phyloP scores from a whole-genome alignment of 1,140 invertebrate species.

The Zaprionus capensis region DNA sequence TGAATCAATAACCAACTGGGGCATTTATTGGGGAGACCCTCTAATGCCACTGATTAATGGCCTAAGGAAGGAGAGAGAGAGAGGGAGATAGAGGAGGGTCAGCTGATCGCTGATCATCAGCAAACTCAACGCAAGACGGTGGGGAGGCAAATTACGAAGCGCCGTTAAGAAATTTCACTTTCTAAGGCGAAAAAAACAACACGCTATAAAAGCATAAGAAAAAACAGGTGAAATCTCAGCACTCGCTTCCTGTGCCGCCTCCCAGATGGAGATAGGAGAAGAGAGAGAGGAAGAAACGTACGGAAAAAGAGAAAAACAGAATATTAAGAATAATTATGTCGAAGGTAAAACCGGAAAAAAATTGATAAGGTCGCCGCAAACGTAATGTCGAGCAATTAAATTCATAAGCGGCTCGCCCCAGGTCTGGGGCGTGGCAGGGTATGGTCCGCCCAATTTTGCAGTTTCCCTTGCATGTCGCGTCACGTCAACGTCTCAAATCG shows the following conservation, averaged over 20 bases:
- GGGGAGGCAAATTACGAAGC: slow-evolving; percentile 51
- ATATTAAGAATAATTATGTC: slow-evolving; percentile 67
- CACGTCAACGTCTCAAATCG: slow-evolving; percentile 44
- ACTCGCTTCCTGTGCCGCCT: slow-evolving; percentile 27
- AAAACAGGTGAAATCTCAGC: slow-evolving; percentile 58
- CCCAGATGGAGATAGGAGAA: slow-evolving; percentile 9
- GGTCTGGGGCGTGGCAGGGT: slow-evolving; percentile 37
- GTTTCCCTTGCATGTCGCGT: slow-evolving; percentile 50
- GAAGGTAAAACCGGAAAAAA: slow-evolving; percentile 32
- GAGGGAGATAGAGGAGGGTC: neutral
- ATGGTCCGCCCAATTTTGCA: slow-evolving; percentile 47
- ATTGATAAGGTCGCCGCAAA: slow-evolving; percentile 49
- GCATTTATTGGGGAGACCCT: slow-evolving; percentile 27
- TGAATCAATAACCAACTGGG: slow-evolving; percentile 43
- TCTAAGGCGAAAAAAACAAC: slow-evolving; percentile 48
- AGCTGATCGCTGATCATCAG: slow-evolving; percentile 10
- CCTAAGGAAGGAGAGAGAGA: neutral
- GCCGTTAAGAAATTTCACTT: slow-evolving; percentile 62
- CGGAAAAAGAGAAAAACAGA: slow-evolving; percentile 17
- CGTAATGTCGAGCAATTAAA: slow-evolving; percentile 63
- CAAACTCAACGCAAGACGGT: slow-evolving; percentile 4
- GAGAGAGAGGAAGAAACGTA: slow-evolving; percentile 14
- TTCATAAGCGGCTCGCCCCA: slow-evolving; percentile 47
- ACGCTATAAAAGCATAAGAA: slow-evolving; percentile 21
- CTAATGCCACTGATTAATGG: slow-evolving; percentile 56